Percentiles rank a stretch among this genome's conserved stretches.
phyloP scores from a whole-genome alignment of 2,888 invertebrate genomes.

The Onthophagus sagittarius region DNA sequence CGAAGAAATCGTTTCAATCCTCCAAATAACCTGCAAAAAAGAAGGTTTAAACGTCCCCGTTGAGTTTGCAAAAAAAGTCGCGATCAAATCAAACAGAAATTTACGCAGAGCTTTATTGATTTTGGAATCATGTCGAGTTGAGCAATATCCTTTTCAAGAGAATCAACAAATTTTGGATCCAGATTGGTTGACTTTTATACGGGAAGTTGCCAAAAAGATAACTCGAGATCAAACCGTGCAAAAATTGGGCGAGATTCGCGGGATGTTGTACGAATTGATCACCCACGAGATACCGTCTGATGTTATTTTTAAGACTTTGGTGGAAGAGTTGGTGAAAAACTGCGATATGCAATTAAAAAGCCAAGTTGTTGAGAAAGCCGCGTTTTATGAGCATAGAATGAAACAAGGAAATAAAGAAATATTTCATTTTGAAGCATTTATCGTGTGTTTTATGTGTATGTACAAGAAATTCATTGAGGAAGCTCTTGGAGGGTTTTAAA shows the following conservation, averaged over 20 bases:
- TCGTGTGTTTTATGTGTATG: constrained; percentile 92
- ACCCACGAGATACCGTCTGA: constrained; percentile 92
- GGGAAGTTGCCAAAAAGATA: constrained; percentile 82
- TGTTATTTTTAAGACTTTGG: constrained; percentile 82
- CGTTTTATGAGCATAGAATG: constrained; percentile 89
- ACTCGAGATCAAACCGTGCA: constrained; percentile 82
- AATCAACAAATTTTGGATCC: constrained; percentile 81
- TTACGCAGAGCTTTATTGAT: constrained; percentile 87
- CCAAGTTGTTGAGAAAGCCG: constrained; percentile 80
- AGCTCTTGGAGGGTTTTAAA: constrained; percentile 55
- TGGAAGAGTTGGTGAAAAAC: constrained; percentile 79
- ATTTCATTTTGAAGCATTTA: constrained; percentile 96
- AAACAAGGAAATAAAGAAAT: constrained; percentile 90
- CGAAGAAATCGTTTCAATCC: constrained; percentile 62
- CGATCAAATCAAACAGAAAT: constrained; percentile 80
- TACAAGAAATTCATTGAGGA: constrained; percentile 86
- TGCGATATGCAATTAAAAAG: constrained; percentile 89
- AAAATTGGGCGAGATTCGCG: constrained; percentile 78
- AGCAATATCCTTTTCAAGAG: constrained; percentile 77
- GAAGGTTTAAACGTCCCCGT: constrained; percentile 76
- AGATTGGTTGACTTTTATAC: constrained; percentile 90
- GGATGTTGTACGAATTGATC: constrained; percentile 87
- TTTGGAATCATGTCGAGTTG: constrained; percentile 89
- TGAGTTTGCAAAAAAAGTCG: constrained; percentile 73
- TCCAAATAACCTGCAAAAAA: constrained; percentile 67